These are phyloP conservation scores for Rhingia rostrata DNA, from an alignment of 2,888 invertebrate species.

Conservation along the genomic window DNA sequence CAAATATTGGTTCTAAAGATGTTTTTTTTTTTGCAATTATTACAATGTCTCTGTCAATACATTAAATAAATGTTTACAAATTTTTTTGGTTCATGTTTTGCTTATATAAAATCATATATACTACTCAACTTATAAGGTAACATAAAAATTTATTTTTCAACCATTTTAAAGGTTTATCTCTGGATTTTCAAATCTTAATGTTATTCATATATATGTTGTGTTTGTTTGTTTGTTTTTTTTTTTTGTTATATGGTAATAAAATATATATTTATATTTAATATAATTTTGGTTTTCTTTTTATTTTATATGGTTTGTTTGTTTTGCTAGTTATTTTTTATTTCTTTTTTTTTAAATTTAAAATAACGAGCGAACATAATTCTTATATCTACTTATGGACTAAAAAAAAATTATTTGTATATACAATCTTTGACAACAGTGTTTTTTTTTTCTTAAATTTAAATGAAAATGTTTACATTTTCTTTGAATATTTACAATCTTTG, in stretches of 20 bases:
- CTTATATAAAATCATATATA: constrained; percentile 52
- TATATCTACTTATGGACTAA: constrained; percentile 69
- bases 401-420: constrained; percentile 77
- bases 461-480: constrained; percentile 29
- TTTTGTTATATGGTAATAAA: constrained; percentile 14
- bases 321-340: constrained; percentile 46
- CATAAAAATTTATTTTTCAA: constrained; percentile 65
- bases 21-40: constrained; percentile 17
- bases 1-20: background rate
- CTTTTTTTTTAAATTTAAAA: constrained; percentile 17
- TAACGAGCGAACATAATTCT: constrained; percentile 42
- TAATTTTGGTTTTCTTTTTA: constrained; percentile 42
- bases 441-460: constrained; percentile 28
- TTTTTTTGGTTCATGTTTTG: background rate
- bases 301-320: constrained; percentile 50
- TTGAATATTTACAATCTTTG: constrained; percentile 62
- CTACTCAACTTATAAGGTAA: constrained; percentile 42
- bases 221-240: constrained; percentile 8
- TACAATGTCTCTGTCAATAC: constrained; percentile 13
- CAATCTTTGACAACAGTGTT: constrained; percentile 79
- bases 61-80: constrained; percentile 43
- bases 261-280: constrained; percentile 62
- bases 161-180: constrained; percentile 51
- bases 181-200: background rate
- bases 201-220: background rate